Evolutionary conservation across 2,797 vertebrate genomes (phyloP).

Genomic region (Knipowitschia caucasica): DNA sequence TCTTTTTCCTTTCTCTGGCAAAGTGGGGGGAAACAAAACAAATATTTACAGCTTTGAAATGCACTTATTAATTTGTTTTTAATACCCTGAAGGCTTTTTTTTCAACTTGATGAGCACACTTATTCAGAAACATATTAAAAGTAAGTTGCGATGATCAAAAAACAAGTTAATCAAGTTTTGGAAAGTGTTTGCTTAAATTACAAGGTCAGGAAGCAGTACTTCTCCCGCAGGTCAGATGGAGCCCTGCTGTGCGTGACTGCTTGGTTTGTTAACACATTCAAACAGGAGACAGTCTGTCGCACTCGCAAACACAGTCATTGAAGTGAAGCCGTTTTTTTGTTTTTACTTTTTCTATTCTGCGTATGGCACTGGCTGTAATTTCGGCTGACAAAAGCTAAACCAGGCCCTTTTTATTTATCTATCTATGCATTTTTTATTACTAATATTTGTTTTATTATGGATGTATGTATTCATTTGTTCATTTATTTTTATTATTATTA

Average conservation of each 20-base stretch:
- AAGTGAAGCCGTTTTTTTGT: too few relatives aligned
- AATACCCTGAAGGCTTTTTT: constrained; percentile 2
- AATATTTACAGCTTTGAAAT: not conserved
- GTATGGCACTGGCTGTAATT: too few relatives aligned
- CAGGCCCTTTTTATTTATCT: too few relatives aligned
- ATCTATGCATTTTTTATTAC: too few relatives aligned
- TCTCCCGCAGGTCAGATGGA: constrained; percentile 2
- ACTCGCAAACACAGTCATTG: constrained; percentile 28
- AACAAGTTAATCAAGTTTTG: not conserved
- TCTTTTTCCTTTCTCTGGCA: not conserved
- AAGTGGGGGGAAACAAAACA: too few relatives aligned
- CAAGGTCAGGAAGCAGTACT: constrained; percentile 5
- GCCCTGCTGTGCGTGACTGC: constrained; percentile 17
- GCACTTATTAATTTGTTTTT: not conserved
- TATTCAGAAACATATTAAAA: not conserved
- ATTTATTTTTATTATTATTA: too few relatives aligned
- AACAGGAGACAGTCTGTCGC: constrained; percentile 19
- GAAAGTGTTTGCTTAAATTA: constrained; percentile 1
- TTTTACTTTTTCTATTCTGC: too few relatives aligned
- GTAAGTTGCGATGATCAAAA: not conserved
- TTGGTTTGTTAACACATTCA: constrained; percentile 31
- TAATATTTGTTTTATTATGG: too few relatives aligned
- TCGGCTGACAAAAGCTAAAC: too few relatives aligned
- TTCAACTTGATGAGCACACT: not conserved
- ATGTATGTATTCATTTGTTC: too few relatives aligned